Conservation (phyloP, 2,113 vertebrate genomes). For the Misgurnus mizolepis region DNA sequence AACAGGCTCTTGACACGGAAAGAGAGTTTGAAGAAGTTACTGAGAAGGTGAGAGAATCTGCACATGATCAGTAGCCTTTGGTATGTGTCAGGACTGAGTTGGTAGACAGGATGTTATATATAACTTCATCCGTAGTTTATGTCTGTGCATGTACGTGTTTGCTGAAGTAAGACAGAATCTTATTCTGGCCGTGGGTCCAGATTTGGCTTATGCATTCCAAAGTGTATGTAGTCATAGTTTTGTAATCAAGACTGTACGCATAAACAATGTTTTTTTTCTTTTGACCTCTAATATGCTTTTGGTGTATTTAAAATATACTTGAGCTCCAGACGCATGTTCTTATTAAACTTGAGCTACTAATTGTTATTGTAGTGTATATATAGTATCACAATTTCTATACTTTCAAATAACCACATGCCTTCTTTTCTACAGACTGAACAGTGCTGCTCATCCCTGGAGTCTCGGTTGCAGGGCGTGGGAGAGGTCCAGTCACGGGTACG, state of each 20-base stretch:
- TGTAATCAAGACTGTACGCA: too few species aligned
- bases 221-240: not conserved
- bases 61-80: conserved; percentile 11
- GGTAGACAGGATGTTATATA: conserved; percentile 24
- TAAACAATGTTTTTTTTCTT: too few species aligned
- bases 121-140: conserved; percentile 18
- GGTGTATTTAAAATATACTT: too few species aligned
- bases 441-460: conserved; percentile 84
- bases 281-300: too few species aligned
- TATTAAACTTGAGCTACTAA: too few species aligned
- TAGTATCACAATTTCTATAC: not conserved
- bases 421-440: conserved; percentile 70
- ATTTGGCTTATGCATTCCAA: conserved; percentile 8
- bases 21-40: conserved; percentile 80
- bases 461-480: conserved; percentile 89
- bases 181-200: not conserved
- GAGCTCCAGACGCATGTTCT: too few species aligned
- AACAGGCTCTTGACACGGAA: conserved; percentile 81
- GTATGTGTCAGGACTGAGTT: not conserved
- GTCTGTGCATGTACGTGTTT: conserved; percentile 7
- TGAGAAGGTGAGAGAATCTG: conserved; percentile 76
- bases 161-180: conserved; percentile 1
- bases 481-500: conserved; percentile 87
- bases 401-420: not conserved
- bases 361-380: too few species aligned